phyloP scores from a whole-genome alignment of 2,797 vertebrate genomes.

The Orientallactaga sibirica region DNA sequence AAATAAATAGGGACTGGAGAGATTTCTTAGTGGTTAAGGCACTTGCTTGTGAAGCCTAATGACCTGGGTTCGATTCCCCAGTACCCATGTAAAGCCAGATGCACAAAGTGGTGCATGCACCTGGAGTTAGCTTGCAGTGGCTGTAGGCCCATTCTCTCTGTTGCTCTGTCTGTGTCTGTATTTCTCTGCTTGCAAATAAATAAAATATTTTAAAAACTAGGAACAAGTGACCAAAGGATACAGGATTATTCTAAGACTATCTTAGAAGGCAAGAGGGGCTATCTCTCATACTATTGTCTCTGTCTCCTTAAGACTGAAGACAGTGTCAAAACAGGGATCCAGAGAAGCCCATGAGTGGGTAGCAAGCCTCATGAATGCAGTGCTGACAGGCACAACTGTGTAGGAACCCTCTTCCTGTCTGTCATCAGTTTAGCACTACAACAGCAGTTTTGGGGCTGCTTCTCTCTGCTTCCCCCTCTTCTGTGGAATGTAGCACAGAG shows the following conservation, averaged over 20 bases:
- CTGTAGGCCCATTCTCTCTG: no score
- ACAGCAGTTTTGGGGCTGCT: background rate
- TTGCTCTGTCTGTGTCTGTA: no score
- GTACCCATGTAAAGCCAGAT: no score
- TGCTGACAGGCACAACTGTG: background rate
- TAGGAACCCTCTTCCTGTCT: background rate
- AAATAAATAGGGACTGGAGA: no score
- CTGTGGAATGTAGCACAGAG: background rate
- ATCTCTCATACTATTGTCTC: background rate
- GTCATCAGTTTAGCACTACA: background rate
- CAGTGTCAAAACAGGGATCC: background rate
- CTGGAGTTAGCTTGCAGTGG: no score
- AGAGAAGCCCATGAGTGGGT: background rate
- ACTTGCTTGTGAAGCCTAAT: no score
- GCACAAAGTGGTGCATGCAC: no score
- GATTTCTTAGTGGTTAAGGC: no score
- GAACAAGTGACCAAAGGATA: background rate
- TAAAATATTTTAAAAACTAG: background rate
- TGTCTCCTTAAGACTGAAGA: background rate
- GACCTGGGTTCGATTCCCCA: no score
- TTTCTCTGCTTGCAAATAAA: no score
- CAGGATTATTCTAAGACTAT: background rate
- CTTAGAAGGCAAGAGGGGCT: background rate
- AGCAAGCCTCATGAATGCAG: background rate
- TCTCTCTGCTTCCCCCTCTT: background rate